Evolutionary conservation across 2,113 vertebrate genomes (phyloP), one percentile per base, ranked within the genome.

Genomic region (Phrynosoma blainvillii): DNA sequence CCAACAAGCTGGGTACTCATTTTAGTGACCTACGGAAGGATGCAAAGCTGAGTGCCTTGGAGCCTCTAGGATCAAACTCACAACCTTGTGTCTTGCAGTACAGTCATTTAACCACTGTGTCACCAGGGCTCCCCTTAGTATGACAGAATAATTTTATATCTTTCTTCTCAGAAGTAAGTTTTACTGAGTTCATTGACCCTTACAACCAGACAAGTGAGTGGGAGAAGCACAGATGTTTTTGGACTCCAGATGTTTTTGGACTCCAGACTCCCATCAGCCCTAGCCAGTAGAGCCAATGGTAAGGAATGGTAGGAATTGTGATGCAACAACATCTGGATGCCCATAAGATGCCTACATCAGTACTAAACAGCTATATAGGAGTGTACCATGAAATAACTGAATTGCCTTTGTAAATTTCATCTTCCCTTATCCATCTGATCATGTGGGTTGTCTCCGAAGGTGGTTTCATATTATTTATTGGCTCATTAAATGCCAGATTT

Each of bases 401-500:
- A 52, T 71, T 71, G 36, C 13, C 32, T 30, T 75, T 32, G 54
- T 76, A 85, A 42, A 32, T 54, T 75, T 59, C 30, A 76, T 66
- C 56, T 40, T 65, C 42, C 59, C 74, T 65, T 18, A 47, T 27
- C 59, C 84, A 79, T 79, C 27, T 52, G 7, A 14, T 16, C 70
- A 25, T 85, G 70, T n/a, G 40, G n/a, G 27, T 90, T 78, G 70
- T 87, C 79, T 87, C 13, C 66, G 82, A 9, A 87, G 73, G 59
- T 76, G 71, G 66, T 52, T 79, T 82, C 74, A 40, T 91, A 56
- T 71, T 93, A 92, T 91, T 94, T 92, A 90, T 91, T 82, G 40
- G 25, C 79, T 93, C 62, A 92, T 93, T 93, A 90, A 82, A 89
- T 1, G 0, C 85, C 42, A 27, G n/a, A 74, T 88, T 93, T 88